Base-by-base conservation (phyloP, 2,888 invertebrate genomes). In the Pterobdella sp. region DNA sequence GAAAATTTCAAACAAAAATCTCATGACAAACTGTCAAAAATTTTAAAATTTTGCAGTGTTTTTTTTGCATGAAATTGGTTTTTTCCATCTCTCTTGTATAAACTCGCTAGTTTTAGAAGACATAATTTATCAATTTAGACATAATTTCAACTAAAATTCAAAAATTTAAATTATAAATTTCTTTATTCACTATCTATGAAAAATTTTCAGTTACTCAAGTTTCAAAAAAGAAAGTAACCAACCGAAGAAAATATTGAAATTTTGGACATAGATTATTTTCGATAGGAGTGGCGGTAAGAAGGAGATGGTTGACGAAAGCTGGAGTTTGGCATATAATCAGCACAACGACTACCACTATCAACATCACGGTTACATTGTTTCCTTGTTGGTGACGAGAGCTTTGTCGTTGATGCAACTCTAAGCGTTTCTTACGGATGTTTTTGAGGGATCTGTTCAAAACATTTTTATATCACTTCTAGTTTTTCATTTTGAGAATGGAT, bases 321-420 rank as follows among this genome's bases (percentile, higher is more conserved):
- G 77, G 77, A 1, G 73, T 70, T 73, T 78, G 78, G 69, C 78
- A 78, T 56, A 78, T 68, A 68, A 73, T 78, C 72, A 78, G 78
- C n/a, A 78, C 75, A 42, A 78, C 72, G 26, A 78, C 76, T 32
- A 78, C 77, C 52, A 78, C 72, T 67, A 78, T 78, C 42, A 78
- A 75, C 4, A 78, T 77, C 29, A 78, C 72, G 7, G 78, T 78
- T 49, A 78, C 76, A 74, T 78, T 78, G 76, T 77, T 77, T 73
- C 78, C 77, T 74, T 78, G 76, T 66, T 77, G 76, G 36, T 77
- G 76, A 4, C 75, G 73, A 32, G 70, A 52, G 49, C 71, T 75
- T 65, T 74, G 76, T 1, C 56, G 70, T 31, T 52, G 72, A 69
- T 74, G 73, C 73, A 75, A 74, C 73, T 76, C 76, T 3, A 67